These are phyloP conservation scores for Lithophane semibrunnea DNA, from an alignment of 2,888 invertebrate species.

Conservation along the genomic window DNA sequence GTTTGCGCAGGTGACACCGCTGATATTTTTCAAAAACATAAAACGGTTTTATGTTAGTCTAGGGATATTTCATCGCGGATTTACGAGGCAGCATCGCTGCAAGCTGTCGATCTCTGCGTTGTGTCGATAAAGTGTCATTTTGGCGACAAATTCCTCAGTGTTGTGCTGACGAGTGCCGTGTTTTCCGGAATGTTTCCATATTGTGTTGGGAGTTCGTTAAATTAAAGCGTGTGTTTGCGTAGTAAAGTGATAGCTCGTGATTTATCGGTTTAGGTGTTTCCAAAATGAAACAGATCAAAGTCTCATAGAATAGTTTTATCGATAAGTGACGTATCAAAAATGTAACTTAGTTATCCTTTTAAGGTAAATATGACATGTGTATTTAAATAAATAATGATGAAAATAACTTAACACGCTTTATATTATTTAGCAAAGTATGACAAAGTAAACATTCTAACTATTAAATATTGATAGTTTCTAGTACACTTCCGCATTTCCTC, in stretches of 20 bases:
- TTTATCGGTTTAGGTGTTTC: not conserved
- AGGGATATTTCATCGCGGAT: conserved; percentile 67
- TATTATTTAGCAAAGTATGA: not conserved
- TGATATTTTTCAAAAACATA: conserved; percentile 61
- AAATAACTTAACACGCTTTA: not conserved
- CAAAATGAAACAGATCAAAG: not conserved
- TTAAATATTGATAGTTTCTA: not conserved
- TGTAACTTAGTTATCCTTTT: not conserved
- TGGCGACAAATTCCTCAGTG: conserved; percentile 73
- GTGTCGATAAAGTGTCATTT: conserved; percentile 75
- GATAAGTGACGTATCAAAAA: not conserved
- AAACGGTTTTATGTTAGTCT: conserved; percentile 60
- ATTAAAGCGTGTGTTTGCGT: conserved; percentile 34
- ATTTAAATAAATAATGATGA: not conserved
- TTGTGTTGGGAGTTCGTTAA: conserved; percentile 33
- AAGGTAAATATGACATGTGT: not conserved
- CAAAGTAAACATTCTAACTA: not conserved
- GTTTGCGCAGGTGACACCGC: conserved; percentile 56
- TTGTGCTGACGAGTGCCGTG: conserved; percentile 64
- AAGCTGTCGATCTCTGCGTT: conserved; percentile 60
- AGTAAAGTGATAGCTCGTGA: not conserved
- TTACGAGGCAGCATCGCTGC: conserved; percentile 67
- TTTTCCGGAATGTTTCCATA: conserved; percentile 51
- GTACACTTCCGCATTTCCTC: not conserved
- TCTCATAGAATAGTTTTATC: not conserved